Percentiles rank a stretch among this genome's conserved stretches.
Evolutionary conservation across 2,113 vertebrate species (phyloP).

Genomic region (Serinus canaria): DNA sequence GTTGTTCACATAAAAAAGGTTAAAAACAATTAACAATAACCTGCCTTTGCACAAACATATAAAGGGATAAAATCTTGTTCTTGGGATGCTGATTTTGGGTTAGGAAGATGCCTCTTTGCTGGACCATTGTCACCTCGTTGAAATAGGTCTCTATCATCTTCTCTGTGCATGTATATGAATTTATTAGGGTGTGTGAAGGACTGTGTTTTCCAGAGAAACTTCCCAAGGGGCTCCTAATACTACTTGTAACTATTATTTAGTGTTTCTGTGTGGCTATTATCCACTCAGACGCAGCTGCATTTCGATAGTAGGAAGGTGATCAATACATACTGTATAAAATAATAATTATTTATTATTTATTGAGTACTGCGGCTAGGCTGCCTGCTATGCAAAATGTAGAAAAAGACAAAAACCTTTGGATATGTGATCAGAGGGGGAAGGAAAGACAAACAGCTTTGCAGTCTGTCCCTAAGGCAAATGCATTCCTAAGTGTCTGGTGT

Average conservation of each 20-base stretch:
- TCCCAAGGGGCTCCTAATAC: not conserved
- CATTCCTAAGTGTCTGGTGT: not conserved
- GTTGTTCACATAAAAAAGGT: not conserved
- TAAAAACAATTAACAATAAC: not conserved
- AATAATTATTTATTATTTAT: constrained; percentile 50
- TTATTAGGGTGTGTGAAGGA: not conserved
- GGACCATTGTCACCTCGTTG: not conserved
- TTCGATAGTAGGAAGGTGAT: constrained; percentile 9
- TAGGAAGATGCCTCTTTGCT: not conserved
- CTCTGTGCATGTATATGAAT: not conserved
- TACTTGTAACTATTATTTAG: constrained; percentile 26
- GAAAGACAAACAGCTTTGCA: not conserved
- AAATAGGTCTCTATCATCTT: not conserved
- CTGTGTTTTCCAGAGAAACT: not conserved
- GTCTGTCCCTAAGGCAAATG: not conserved
- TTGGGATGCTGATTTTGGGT: not conserved
- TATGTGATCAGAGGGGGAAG: not conserved
- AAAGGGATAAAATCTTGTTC: not conserved
- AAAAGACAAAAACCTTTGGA: not conserved
- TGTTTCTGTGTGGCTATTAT: not conserved
- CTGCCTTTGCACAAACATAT: not conserved
- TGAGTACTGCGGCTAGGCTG: not conserved
- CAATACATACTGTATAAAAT: constrained; percentile 5
- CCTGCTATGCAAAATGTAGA: not conserved
- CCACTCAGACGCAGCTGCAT: not conserved